phyloP scores from a whole-genome alignment of 2,113 vertebrate genomes.

The Potamarius usumacintae region DNA sequence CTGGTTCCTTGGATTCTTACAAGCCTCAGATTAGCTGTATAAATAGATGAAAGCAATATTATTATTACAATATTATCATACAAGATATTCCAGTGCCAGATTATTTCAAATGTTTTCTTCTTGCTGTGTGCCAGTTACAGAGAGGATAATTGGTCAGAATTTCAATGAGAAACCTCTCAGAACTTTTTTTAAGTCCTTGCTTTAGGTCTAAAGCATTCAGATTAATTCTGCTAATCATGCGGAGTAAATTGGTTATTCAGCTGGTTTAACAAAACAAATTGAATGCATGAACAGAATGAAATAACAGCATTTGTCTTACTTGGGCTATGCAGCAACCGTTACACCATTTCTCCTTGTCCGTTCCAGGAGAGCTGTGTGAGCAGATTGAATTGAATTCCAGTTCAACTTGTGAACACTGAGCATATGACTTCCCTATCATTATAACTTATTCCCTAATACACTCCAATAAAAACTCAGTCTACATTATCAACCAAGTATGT shows the following conservation, averaged over 20 bases:
- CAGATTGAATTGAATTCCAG: neutral
- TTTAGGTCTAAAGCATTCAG: conserved; percentile 14
- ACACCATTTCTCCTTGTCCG: neutral
- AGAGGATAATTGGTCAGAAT: neutral
- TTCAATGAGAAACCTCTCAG: neutral
- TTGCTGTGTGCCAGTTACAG: neutral
- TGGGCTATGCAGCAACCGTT: neutral
- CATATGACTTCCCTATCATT: conserved; percentile 1
- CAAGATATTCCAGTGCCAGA: neutral
- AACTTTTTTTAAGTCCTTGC: neutral
- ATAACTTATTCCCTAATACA: neutral
- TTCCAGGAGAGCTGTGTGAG: neutral
- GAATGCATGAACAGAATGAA: conserved; percentile 30
- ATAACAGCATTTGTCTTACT: conserved; percentile 51
- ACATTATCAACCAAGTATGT: neutral
- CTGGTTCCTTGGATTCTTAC: neutral
- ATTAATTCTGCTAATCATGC: conserved; percentile 50
- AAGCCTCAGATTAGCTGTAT: neutral
- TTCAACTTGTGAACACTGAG: neutral
- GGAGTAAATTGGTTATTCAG: conserved; percentile 49
- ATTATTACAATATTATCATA: neutral
- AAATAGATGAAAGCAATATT: neutral
- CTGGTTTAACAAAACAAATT: conserved; percentile 49
- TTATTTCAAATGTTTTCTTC: neutral
- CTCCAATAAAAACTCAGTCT: neutral